Conservation (phyloP, 2,113 vertebrate species). For the Psittacula cyanocephala region DNA sequence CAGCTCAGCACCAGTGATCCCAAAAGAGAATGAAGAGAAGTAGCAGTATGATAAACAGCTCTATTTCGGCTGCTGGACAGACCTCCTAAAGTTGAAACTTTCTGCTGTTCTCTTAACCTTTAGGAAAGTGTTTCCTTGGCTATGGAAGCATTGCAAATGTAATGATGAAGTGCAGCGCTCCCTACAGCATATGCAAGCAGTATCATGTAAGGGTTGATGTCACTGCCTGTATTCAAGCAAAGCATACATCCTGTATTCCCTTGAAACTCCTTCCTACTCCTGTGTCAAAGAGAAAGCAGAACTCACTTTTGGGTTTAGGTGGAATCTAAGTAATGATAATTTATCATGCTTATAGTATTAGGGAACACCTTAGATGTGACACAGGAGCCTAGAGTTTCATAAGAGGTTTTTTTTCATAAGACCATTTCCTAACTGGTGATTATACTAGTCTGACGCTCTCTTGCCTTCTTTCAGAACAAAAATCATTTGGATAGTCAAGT, state of each 20-base stretch:
- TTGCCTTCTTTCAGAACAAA: not conserved
- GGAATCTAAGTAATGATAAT: not conserved
- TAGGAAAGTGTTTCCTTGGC: conserved; percentile 2
- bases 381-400: not conserved
- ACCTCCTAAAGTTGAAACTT: not conserved
- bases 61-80: not conserved
- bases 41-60: conserved; percentile 1
- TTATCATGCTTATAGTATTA: not conserved
- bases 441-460: not conserved
- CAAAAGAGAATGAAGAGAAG: conserved; percentile 17
- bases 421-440: not conserved
- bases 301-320: not conserved
- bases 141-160: not conserved
- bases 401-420: not conserved
- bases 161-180: not conserved
- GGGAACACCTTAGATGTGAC: not conserved
- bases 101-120: not conserved
- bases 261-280: not conserved
- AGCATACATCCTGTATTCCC: not conserved
- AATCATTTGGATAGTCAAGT: not conserved
- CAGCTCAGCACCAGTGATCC: not conserved
- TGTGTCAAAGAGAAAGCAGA: not conserved
- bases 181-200: not conserved
- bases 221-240: not conserved
- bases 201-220: not conserved